A percentile compares a stretch with the other conserved stretches of the same genome.
These are phyloP conservation scores for Drosophila virilis DNA, from an alignment of 1,140 invertebrate genomes.

Conservation along the genomic window DNA sequence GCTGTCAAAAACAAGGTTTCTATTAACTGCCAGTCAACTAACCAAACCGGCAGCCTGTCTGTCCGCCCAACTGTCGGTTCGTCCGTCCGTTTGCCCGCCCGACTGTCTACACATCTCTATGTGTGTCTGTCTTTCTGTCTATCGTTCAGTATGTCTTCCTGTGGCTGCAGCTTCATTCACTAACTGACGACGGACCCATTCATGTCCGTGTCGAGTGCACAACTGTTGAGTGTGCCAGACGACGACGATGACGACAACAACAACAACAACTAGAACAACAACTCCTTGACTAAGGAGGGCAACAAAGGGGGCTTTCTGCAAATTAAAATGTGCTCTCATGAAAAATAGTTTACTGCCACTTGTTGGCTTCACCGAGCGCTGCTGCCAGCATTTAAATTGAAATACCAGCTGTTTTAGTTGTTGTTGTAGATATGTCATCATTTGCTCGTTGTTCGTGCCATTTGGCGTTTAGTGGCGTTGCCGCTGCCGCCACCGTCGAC, in stretches of 20 bases:
- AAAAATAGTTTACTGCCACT: conserved; percentile 69
- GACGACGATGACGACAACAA: conserved; percentile 18
- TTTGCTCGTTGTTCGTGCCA: conserved; percentile 74
- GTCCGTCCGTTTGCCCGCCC: not conserved
- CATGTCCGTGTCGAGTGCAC: conserved; percentile 57
- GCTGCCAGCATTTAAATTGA: conserved; percentile 71
- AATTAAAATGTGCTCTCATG: conserved; percentile 48
- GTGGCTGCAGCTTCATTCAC: conserved; percentile 48
- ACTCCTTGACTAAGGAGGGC: conserved; percentile 20
- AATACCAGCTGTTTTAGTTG: conserved; percentile 42
- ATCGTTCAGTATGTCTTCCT: conserved; percentile 12
- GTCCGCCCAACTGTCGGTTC: conserved; percentile 7
- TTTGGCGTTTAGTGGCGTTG: conserved; percentile 47
- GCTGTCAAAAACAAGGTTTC: conserved; percentile 50
- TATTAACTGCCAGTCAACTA: conserved; percentile 40
- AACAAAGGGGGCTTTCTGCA: conserved; percentile 6
- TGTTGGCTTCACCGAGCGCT: conserved; percentile 55
- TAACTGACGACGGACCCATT: conserved; percentile 51
- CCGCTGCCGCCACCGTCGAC: not conserved
- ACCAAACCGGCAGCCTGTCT: conserved; percentile 20
- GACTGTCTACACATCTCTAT: not conserved
- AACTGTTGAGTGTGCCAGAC: conserved; percentile 51
- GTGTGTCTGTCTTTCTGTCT: not conserved
- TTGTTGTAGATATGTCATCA: conserved; percentile 66
- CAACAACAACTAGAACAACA: conserved; percentile 28